These are phyloP conservation scores for Plebejus anna DNA, from an alignment of 2,888 invertebrate species.

Conservation along the genomic window DNA sequence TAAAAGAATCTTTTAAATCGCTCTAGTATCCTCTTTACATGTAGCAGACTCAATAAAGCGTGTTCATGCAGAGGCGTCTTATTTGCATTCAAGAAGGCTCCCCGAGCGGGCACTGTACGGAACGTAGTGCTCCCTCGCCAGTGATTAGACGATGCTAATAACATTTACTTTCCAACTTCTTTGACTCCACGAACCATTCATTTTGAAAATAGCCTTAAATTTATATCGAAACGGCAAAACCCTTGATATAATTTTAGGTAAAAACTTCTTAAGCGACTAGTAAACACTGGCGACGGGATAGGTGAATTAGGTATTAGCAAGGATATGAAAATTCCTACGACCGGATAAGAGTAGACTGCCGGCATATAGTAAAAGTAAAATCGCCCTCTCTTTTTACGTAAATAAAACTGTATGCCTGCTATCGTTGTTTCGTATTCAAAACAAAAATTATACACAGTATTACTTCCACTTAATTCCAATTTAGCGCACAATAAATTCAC, in stretches of 20 bases:
- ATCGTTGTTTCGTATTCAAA: neutral
- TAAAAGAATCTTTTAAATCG: slow-evolving; percentile 32
- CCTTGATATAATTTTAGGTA: neutral
- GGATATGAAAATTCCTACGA: no score
- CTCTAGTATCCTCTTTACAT: slow-evolving; percentile 41
- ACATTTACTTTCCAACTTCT: slow-evolving; percentile 77
- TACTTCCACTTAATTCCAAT: neutral
- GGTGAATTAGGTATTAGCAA: no score
- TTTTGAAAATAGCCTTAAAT: neutral
- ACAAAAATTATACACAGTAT: neutral
- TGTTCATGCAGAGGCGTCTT: slow-evolving; percentile 74
- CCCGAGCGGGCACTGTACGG: slow-evolving; percentile 66
- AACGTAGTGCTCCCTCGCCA: slow-evolving; percentile 72
- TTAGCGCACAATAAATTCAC: neutral
- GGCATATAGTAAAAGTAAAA: no score
- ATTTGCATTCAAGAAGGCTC: slow-evolving; percentile 77
- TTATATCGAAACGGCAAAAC: neutral
- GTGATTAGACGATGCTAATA: slow-evolving; percentile 79
- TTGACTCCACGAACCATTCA: slow-evolving; percentile 69
- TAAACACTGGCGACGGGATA: no score
- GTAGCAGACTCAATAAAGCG: slow-evolving; percentile 62
- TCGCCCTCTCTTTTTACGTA: no score
- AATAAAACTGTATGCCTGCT: no score
- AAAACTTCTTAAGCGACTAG: neutral
- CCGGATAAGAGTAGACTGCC: no score